These are phyloP conservation scores for Manacus vitellinus DNA, from an alignment of 2,113 vertebrate species.

Conservation along the genomic window DNA sequence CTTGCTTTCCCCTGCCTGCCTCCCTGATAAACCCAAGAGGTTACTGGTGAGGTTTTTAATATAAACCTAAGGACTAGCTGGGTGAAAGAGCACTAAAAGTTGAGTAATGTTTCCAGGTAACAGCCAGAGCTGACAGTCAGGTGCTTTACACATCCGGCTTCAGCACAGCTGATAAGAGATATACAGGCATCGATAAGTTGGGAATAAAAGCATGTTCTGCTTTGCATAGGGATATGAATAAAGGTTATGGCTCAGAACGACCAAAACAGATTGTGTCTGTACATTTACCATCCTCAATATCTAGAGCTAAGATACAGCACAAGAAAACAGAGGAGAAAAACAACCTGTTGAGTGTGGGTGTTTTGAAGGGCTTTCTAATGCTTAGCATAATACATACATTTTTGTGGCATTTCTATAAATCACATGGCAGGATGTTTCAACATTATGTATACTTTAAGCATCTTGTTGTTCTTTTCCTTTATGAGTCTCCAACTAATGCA, in stretches of 20 bases:
- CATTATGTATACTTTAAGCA: not conserved
- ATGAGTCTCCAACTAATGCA: not conserved
- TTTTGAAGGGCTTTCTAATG: constrained; percentile 16
- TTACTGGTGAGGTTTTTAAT: not conserved
- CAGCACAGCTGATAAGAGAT: constrained; percentile 25
- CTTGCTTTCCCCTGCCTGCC: not conserved
- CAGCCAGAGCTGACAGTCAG: not conserved
- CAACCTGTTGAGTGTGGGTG: constrained; percentile 20
- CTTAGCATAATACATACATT: not conserved
- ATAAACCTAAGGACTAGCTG: not conserved
- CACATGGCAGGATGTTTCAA: not conserved
- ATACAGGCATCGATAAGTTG: not conserved
- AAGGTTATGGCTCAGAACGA: not conserved
- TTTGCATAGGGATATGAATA: not conserved
- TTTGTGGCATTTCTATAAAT: constrained; percentile 3
- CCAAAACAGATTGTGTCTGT: not conserved
- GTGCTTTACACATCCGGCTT: not conserved
- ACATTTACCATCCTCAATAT: not conserved
- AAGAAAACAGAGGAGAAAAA: constrained; percentile 1
- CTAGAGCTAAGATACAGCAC: not conserved
- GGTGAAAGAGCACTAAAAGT: not conserved
- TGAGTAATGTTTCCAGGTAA: constrained; percentile 34
- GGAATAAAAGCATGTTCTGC: not conserved
- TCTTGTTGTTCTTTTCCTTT: not conserved
- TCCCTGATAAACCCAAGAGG: not conserved